Evolutionary conservation across 2,113 vertebrate genomes (phyloP), one percentile per base, ranked within the genome.

Genomic region (Xenus cinereus): DNA sequence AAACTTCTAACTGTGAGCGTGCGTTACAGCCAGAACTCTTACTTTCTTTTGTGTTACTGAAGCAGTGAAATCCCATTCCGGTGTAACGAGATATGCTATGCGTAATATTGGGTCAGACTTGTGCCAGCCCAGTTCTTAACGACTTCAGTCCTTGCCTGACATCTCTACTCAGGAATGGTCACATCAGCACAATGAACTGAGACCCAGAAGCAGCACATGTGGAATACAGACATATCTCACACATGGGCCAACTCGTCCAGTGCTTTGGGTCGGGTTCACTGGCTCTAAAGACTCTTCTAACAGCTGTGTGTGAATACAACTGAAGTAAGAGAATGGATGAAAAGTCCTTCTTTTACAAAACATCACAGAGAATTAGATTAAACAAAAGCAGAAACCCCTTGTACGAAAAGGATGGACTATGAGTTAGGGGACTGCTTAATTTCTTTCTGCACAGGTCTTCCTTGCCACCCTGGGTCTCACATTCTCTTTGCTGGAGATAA

Each of bases 21-120:
- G 19, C 35, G 9, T 41, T 88, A 67, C 33, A 63, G 53, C 26
- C 33, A 84, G 64, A 67, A 60, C 26, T 81, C 63, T 18, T 18
- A 20, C 41, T 46, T 76, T 27, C 37, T 77, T 73, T 33, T 68
- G 33, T 20, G 24, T 7, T 68, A 35, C 19, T 67, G 53, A 81
- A 72, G 35, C 48, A 91, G 33, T 11, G 23, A 85, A 73, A 77
- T 68, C 35, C 35, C 41, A 35, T 62, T 35, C 75, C 46, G 20
- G 19, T 23, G 41, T 43, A 79, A 71, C 0, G 0, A 41, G 69
- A 45, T 7, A 45, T 2, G 24, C 33, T 35, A 80, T 19, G 33
- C 0, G 2, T 30, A 26, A 57, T 22, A 53, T 3, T 72, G 43
- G n/a, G 20, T 73, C 71, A 59, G 48, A 63, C 15, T 39, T 53